These are phyloP conservation scores for Parnassius apollo DNA, from an alignment of 2,888 invertebrate genomes.

Conservation along the genomic window DNA sequence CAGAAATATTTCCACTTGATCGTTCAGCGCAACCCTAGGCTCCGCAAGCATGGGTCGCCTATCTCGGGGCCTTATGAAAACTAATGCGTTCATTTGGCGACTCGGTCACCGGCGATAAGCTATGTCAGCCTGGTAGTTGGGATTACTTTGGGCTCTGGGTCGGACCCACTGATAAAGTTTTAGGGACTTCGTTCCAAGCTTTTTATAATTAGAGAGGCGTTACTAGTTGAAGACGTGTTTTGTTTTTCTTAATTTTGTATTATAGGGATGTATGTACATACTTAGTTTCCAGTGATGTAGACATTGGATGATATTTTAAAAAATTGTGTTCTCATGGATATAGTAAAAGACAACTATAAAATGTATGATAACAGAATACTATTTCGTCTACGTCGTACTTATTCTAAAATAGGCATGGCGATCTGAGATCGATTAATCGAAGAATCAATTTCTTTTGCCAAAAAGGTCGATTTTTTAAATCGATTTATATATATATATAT, in stretches of 20 bases:
- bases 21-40: slow-evolving; percentile 20
- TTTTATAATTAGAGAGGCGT: slow-evolving; percentile 59
- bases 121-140: slow-evolving; percentile 72
- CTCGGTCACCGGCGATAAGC: slow-evolving; percentile 70
- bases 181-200: slow-evolving; percentile 52
- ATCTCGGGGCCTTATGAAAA: slow-evolving; percentile 77
- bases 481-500: too few species aligned
- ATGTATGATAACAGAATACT: too few species aligned
- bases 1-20: neutral
- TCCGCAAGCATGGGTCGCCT: slow-evolving; percentile 39
- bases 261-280: neutral
- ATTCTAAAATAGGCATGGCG: too few species aligned
- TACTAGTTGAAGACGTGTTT: slow-evolving; percentile 30
- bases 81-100: slow-evolving; percentile 79
- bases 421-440: too few species aligned
- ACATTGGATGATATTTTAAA: too few species aligned
- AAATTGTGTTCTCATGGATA: too few species aligned
- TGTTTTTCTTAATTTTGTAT: slow-evolving; percentile 17
- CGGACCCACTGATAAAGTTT: slow-evolving; percentile 63
- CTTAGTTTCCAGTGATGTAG: too few species aligned
- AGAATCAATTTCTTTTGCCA: too few species aligned
- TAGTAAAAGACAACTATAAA: too few species aligned
- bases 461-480: too few species aligned
- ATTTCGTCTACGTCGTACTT: too few species aligned
- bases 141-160: slow-evolving; percentile 65